Conservation (phyloP, 23 tunicate genomes). For the Clavelina lepadiformis region DNA sequence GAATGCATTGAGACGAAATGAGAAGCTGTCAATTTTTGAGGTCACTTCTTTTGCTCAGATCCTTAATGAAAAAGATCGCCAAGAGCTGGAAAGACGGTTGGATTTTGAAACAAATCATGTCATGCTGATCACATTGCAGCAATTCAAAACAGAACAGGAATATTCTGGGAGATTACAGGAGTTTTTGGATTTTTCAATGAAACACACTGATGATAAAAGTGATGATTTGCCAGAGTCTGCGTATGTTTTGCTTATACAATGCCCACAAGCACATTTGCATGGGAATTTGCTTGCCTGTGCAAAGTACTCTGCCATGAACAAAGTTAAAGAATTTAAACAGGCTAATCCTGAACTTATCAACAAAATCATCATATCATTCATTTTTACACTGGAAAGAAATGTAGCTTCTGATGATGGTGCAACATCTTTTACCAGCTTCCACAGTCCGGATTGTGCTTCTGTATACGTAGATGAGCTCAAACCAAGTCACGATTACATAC, state of each 20-base stretch:
- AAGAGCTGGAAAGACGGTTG: slow-evolving; percentile 19
- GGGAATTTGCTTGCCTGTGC: slow-evolving; percentile 46
- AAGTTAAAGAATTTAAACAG: slow-evolving; percentile 13
- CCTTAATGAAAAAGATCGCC: slow-evolving; percentile 38
- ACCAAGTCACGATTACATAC: slow-evolving; percentile 15
- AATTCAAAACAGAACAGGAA: slow-evolving; percentile 44
- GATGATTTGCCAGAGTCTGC: too few species aligned
- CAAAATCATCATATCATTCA: slow-evolving; percentile 23
- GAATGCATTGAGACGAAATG: neutral
- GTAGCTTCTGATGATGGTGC: neutral
- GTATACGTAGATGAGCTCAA: slow-evolving; percentile 49
- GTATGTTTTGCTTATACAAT: slow-evolving; percentile 40
- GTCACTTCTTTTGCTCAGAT: slow-evolving; percentile 39
- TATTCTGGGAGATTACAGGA: slow-evolving; percentile 11
- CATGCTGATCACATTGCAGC: slow-evolving; percentile 44
- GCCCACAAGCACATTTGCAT: slow-evolving; percentile 37
- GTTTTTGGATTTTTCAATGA: too few species aligned
- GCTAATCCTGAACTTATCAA: neutral
- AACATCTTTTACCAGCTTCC: slow-evolving; percentile 14
- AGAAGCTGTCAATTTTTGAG: slow-evolving; percentile 17
- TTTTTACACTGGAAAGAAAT: slow-evolving; percentile 36
- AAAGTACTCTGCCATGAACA: slow-evolving; percentile 37
- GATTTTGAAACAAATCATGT: slow-evolving; percentile 15
- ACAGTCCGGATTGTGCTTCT: slow-evolving; percentile 18
- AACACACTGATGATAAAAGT: too few species aligned